These are phyloP conservation scores for Neria commutata DNA, from an alignment of 2,888 invertebrate genomes.

Conservation along the genomic window DNA sequence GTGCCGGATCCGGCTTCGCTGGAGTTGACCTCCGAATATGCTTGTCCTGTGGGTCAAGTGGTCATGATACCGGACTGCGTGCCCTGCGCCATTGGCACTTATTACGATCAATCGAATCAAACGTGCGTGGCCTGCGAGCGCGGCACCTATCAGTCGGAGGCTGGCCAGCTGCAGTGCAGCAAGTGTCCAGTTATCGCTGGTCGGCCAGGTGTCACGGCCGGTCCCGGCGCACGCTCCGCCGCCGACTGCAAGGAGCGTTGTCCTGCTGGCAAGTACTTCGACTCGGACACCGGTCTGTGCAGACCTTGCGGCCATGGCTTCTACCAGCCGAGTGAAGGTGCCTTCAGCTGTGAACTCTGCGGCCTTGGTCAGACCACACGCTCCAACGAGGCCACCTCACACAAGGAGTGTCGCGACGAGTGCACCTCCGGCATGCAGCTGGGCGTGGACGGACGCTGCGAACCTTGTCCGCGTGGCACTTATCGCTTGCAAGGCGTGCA, in stretches of 20 bases:
- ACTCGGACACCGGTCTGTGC: conserved; percentile 86
- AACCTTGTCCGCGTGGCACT: conserved; percentile 88
- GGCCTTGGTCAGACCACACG: conserved; percentile 91
- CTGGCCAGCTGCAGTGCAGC: conserved; percentile 86
- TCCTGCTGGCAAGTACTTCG: conserved; percentile 92
- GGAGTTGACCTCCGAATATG: conserved; percentile 85
- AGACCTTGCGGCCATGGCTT: conserved; percentile 93
- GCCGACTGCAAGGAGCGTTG: conserved; percentile 93
- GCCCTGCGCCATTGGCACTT: conserved; percentile 91
- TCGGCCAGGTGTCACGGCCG: conserved; percentile 86
- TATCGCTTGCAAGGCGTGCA: conserved; percentile 86
- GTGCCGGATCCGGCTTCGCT: conserved; percentile 92
- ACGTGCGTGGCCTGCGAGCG: conserved; percentile 83
- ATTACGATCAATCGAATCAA: conserved; percentile 76
- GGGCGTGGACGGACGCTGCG: conserved; percentile 87
- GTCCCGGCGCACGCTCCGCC: conserved; percentile 84
- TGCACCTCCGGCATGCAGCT: conserved; percentile 80
- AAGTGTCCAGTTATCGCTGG: conserved; percentile 90
- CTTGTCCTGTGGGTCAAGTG: conserved; percentile 92
- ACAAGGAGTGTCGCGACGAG: conserved; percentile 88
- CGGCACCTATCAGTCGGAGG: conserved; percentile 93
- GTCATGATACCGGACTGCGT: conserved; percentile 94
- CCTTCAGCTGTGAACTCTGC: conserved; percentile 87
- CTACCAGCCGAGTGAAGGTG: conserved; percentile 89
- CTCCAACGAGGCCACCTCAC: conserved; percentile 85